Base-by-base conservation (phyloP, 1,140 invertebrate genomes). In the Drosophila parvula region DNA sequence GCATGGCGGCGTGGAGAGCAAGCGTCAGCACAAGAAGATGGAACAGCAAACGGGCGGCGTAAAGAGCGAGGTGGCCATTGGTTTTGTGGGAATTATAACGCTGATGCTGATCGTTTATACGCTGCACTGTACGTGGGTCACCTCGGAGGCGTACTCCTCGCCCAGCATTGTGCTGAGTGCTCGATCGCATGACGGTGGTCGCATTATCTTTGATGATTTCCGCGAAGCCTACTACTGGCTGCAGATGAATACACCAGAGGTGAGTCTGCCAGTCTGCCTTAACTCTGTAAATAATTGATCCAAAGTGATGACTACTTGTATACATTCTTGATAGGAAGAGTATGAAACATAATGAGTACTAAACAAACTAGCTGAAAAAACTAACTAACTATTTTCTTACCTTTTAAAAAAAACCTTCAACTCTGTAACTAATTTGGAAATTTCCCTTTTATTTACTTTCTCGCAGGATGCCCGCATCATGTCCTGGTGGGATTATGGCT, bases 401-500 rank as follows among this genome's bases (percentile, higher is more conserved):
- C 10, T 9, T 11, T 16, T n/a, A n/a, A n/a, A 18, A 11, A 7
- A 10, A 16, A 16, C 4, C 10, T 4, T 7, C 22, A 3, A 4
- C 0, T 27, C 5, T 0, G 0, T 5, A 4, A 30, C 36, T 43
- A 32, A 75, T 3, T 0, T 10, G 0, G 10, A 6, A 44, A 0
- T 16, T 10, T 18, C 0, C 10, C 2, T 36, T 9, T 67, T 55
- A 2, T n/a, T 48, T 28, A 1, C 9, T 28, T 22, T 1, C 22
- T 22, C 22, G 22, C 27, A 97, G 96, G 96, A 99, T 93, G 96
- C 98, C 5, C 97, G 97, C 93, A 96, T 99, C 41, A 99, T 99
- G 98, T 99, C 98, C 3, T 99, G 98, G 98, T 99, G 98, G 98
- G 98, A 99, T 95, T 99, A 99, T 93, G 98, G 98, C 7, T 99